These are phyloP conservation scores for Drosophila athabasca DNA, from an alignment of 1,140 invertebrate species.

Conservation along the genomic window DNA sequence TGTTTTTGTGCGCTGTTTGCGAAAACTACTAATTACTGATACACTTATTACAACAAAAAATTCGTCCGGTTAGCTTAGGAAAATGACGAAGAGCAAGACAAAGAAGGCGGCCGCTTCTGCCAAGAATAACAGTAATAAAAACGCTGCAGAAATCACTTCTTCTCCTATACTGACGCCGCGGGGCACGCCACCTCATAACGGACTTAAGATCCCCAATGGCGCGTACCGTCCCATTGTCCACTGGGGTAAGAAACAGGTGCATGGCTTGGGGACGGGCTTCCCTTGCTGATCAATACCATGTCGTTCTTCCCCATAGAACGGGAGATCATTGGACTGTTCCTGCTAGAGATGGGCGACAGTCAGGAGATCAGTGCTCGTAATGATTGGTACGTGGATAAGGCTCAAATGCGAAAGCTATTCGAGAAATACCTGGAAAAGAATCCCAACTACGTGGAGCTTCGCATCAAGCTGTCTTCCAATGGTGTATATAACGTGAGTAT, in stretches of 20 bases:
- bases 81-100: conserved; percentile 67
- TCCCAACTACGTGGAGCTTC: conserved; percentile 33
- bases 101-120: conserved; percentile 37
- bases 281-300: too few relatives aligned
- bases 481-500: conserved; percentile 59
- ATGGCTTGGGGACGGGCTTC: too few relatives aligned
- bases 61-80: not conserved
- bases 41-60: too few relatives aligned
- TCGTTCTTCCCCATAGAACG: conserved; percentile 43
- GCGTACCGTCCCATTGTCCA: conserved; percentile 25
- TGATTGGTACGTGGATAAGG: conserved; percentile 64
- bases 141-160: conserved; percentile 18
- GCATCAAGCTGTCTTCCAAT: conserved; percentile 32
- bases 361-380: conserved; percentile 51
- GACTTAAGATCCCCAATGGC: conserved; percentile 10
- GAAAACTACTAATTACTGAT: too few relatives aligned
- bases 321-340: conserved; percentile 65
- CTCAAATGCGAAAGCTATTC: conserved; percentile 37
- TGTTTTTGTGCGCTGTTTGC: too few relatives aligned
- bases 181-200: conserved; percentile 43
- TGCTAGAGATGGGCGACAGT: conserved; percentile 54
- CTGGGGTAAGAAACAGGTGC: conserved; percentile 49
- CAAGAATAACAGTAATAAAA: conserved; percentile 17
- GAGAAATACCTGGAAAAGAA: conserved; percentile 13
- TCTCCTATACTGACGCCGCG: conserved; percentile 38